phyloP scores from a whole-genome alignment of 2,797 vertebrate genomes.

The Pogonophryne albipinna region DNA sequence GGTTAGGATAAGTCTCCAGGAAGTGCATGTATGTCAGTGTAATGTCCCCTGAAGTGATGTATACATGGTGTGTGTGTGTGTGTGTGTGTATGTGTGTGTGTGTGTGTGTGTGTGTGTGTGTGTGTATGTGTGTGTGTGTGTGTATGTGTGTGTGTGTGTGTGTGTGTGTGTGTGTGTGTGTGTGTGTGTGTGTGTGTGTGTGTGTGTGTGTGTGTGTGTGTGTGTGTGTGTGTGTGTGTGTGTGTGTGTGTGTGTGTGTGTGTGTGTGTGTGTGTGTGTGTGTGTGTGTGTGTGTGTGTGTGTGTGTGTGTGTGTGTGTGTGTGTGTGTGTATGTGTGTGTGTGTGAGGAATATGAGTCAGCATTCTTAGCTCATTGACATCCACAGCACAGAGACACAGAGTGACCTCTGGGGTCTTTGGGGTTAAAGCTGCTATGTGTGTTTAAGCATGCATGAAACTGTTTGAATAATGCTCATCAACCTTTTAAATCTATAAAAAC shows the following conservation, averaged over 20 bases:
- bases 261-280: slow-evolving; percentile 6
- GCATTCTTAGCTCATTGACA: slow-evolving; percentile 55
- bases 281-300: not conserved
- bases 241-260: slow-evolving; percentile 19
- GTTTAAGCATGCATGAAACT: slow-evolving; percentile 10
- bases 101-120: slow-evolving; percentile 10
- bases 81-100: slow-evolving; percentile 5
- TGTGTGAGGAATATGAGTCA: slow-evolving; percentile 49
- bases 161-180: slow-evolving; percentile 3
- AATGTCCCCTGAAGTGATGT: too few relatives aligned
- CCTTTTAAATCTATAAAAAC: not conserved
- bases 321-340: slow-evolving; percentile 12
- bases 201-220: slow-evolving; percentile 4
- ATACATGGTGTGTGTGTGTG: not conserved
- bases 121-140: slow-evolving; percentile 3
- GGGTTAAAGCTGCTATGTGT: slow-evolving; percentile 45
- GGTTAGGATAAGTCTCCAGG: too few relatives aligned
- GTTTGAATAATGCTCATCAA: not conserved
- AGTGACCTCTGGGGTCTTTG: slow-evolving; percentile 40
- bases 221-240: slow-evolving; percentile 16
- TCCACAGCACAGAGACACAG: slow-evolving; percentile 26
- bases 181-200: slow-evolving; percentile 10
- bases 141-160: slow-evolving; percentile 17
- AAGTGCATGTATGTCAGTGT: too few relatives aligned
- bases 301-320: slow-evolving; percentile 12